These are phyloP conservation scores for Paramormyrops kingsleyae DNA, from an alignment of 2,113 vertebrate species.

Conservation along the genomic window DNA sequence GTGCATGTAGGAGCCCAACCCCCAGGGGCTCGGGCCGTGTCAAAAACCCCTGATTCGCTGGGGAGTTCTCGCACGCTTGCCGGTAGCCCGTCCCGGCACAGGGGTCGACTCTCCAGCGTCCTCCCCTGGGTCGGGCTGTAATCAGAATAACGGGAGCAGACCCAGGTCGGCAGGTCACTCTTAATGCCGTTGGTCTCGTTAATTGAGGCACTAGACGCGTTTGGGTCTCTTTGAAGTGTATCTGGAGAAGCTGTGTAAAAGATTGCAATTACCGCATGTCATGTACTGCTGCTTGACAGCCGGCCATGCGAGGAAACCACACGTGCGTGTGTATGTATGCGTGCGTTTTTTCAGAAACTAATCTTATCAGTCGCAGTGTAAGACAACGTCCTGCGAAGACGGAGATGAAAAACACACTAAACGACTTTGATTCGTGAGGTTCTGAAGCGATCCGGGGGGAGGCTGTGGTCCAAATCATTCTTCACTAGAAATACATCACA, in stretches of 20 bases:
- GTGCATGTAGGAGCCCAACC: neutral
- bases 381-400: neutral
- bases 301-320: slow-evolving; percentile 59
- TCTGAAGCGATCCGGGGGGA: neutral
- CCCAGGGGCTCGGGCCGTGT: too few species aligned
- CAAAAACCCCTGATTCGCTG: neutral
- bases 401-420: slow-evolving; percentile 5
- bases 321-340: slow-evolving; percentile 26
- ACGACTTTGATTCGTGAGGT: slow-evolving; percentile 1
- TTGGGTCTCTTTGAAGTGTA: slow-evolving; percentile 68
- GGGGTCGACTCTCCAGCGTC: slow-evolving; percentile 49
- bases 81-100: neutral
- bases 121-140: slow-evolving; percentile 32
- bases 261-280: slow-evolving; percentile 69
- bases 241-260: slow-evolving; percentile 70
- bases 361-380: slow-evolving; percentile 2
- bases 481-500: neutral
- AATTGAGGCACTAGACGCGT: slow-evolving; percentile 66
- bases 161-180: slow-evolving; percentile 53
- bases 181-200: slow-evolving; percentile 63
- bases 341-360: neutral
- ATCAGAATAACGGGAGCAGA: slow-evolving; percentile 61
- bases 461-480: neutral
- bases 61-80: neutral
- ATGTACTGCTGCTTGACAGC: slow-evolving; percentile 67